Conservation (phyloP, 1,140 invertebrate genomes). For the Drosophila grimshawi region DNA sequence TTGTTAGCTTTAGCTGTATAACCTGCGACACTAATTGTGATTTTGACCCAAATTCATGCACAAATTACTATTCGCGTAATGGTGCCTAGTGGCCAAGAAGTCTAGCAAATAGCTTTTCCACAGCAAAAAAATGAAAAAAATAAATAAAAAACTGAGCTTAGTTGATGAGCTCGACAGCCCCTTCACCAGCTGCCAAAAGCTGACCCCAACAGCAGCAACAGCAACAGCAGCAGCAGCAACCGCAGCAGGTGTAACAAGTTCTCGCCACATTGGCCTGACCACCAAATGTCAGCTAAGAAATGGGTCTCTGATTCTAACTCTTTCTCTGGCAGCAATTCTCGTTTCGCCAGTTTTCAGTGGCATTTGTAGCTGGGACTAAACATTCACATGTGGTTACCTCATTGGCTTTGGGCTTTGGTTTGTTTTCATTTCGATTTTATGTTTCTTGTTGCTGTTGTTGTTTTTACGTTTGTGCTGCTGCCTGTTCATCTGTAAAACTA, state of each 20-base stretch:
- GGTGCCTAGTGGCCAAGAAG: conserved; percentile 47
- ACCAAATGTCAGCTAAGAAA: conserved; percentile 76
- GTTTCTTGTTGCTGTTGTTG: conserved; percentile 22
- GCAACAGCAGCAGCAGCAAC: conserved; percentile 24
- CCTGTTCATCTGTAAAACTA: conserved; percentile 60
- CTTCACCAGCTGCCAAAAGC: conserved; percentile 5
- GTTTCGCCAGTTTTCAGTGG: conserved; percentile 59
- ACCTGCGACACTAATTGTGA: conserved; percentile 69
- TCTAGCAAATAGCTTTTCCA: conserved; percentile 57
- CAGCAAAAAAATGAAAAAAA: neutral
- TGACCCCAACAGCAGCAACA: conserved; percentile 26
- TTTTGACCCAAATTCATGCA: conserved; percentile 75
- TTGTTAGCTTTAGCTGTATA: conserved; percentile 12
- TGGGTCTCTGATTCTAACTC: conserved; percentile 59
- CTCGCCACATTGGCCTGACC: conserved; percentile 68
- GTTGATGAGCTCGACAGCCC: conserved; percentile 25
- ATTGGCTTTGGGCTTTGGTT: conserved; percentile 57
- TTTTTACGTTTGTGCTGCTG: conserved; percentile 11
- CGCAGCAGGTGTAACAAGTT: conserved; percentile 80
- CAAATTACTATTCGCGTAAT: conserved; percentile 73
- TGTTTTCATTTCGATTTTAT: conserved; percentile 72
- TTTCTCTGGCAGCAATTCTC: conserved; percentile 39
- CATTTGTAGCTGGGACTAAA: conserved; percentile 20
- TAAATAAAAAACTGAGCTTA: neutral
- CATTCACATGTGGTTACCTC: conserved; percentile 73